Evolutionary conservation across 2,797 vertebrate species (phyloP), one percentile per base, ranked within the genome.

Genomic region (Loris lydekkerianus): DNA sequence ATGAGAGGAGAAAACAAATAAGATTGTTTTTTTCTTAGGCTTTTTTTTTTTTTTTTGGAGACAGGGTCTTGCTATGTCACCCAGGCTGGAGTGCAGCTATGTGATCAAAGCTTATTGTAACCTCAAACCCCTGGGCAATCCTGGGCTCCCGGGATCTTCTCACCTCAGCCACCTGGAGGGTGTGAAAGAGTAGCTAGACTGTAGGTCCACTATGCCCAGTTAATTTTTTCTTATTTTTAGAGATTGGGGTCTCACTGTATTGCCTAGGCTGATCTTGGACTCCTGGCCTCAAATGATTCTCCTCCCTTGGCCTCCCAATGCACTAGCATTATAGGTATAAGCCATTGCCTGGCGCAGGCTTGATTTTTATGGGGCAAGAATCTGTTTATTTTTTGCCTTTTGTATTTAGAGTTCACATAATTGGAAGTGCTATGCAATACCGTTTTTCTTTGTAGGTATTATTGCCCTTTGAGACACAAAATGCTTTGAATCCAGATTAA

Each of bases 381-480:
- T 84, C 29, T 76, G 4, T 72, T 56, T 78, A 56, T 86, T 46
- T 83, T 60, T 82, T 87, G 27, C 27, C 21, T 86, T 96, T 85
- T 78, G 4, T 86, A 23, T 93, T 60, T 95, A 69, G 23, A 83
- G 10, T 46, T 81, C 43, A 90, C 87, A 37, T 46, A 61, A 37
- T 25, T 72, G 25, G 37, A 93, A 89, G 49, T 27, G 4, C 85
- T 53, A 31, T 23, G 4, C 20, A 83, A 53, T 86, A 46, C 3
- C 21, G 18, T 60, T 89, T 95, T 82, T 83, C 53, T 58, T 60
- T 21, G 37, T 63, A 80, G 29, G 61, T 83, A 86, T 5, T 58
- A 43, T 73, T 92, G 31, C 29, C 65, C 58, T 85, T 27, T 86
- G 49, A 84, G 93, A 93, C 34, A 90, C 40, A 89, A 93, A 96